Evolutionary conservation across 2,888 invertebrate species (phyloP).

Genomic region (Aplocera efformata): DNA sequence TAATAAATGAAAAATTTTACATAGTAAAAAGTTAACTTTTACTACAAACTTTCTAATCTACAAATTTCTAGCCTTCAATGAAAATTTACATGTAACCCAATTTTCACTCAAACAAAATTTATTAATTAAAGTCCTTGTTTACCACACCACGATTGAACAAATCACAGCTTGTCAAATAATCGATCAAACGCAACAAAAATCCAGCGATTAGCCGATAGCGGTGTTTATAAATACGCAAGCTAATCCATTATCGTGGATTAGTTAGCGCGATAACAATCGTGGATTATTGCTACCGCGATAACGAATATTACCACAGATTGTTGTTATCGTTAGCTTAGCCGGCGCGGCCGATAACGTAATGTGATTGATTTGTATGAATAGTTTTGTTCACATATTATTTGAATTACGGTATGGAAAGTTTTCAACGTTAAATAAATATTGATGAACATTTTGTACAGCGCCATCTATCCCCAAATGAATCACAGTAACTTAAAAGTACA

Average conservation of each 20-base stretch:
- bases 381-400: slow-evolving; percentile 13
- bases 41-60: no score
- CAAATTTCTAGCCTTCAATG: no score
- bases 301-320: slow-evolving; percentile 46
- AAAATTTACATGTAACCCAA: no score
- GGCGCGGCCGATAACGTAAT: slow-evolving; percentile 38
- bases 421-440: background rate
- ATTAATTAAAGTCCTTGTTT: no score
- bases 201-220: slow-evolving; percentile 58
- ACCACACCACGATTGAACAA: no score
- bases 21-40: no score
- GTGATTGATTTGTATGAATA: slow-evolving; percentile 45
- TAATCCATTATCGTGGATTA: slow-evolving; percentile 79
- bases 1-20: no score
- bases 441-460: no score
- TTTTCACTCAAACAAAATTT: no score
- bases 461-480: no score
- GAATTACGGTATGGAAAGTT: slow-evolving; percentile 4
- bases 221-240: slow-evolving; percentile 73
- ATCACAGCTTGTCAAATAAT: slow-evolving; percentile 46
- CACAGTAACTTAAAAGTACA: no score
- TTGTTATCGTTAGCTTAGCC: slow-evolving; percentile 38
- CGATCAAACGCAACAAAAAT: slow-evolving; percentile 48
- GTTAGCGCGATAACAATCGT: slow-evolving; percentile 58
- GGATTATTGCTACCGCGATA: slow-evolving; percentile 75